Percentiles rank a stretch among this genome's conserved stretches.
These are phyloP conservation scores for Dynastes tityus DNA, from an alignment of 2,888 invertebrate genomes.

Conservation along the genomic window DNA sequence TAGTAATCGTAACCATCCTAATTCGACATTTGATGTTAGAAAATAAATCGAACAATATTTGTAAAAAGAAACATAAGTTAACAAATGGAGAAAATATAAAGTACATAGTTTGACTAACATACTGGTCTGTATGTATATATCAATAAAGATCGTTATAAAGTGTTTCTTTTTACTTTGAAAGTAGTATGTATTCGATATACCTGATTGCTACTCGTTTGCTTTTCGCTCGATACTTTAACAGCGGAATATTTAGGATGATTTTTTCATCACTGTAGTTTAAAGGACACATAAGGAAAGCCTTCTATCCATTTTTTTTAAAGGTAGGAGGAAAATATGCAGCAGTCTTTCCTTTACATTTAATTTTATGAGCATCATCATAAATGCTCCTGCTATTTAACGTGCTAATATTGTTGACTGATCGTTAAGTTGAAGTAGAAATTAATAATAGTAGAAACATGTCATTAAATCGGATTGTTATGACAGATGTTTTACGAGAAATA, in stretches of 20 bases:
- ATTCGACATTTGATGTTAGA: conserved; percentile 33
- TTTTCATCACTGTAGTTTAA: background rate
- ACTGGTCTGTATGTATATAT: conserved; percentile 56
- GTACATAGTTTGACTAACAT: background rate
- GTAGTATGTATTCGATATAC: conserved; percentile 6
- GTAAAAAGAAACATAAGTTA: conserved; percentile 33
- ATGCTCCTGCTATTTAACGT: too few species aligned
- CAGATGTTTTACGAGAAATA: too few species aligned
- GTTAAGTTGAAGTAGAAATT: background rate
- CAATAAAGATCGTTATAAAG: background rate
- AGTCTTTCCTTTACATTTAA: conserved; percentile 1
- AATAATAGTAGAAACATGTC: background rate
- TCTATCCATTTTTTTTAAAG: background rate
- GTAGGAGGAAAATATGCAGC: conserved; percentile 13
- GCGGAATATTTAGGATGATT: conserved; percentile 15
- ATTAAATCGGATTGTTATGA: too few species aligned
- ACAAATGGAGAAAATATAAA: too few species aligned
- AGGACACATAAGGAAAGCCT: conserved; percentile 6
- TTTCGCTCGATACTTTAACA: conserved; percentile 6
- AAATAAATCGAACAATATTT: conserved; percentile 17
- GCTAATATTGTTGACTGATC: too few species aligned
- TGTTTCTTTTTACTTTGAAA: conserved; percentile 31
- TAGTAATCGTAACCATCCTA: conserved; percentile 86
- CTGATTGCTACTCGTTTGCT: conserved; percentile 4
- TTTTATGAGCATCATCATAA: background rate